Conservation (phyloP, 2,113 vertebrate species). For the Rhodinocichla rosea region DNA sequence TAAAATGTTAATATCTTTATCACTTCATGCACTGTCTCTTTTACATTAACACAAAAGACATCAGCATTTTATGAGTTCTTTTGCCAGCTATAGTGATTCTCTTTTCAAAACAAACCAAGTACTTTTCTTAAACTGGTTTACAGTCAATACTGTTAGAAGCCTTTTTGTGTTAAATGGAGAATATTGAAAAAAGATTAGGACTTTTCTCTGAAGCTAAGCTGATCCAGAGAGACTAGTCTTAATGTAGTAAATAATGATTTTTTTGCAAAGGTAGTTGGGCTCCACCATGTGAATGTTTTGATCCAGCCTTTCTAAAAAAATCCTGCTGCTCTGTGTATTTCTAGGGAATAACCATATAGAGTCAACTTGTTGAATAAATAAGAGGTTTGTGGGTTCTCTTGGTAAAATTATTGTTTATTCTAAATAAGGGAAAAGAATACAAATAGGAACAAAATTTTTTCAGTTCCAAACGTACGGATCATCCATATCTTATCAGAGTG, state of each 20-base stretch:
- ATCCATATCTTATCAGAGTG: neutral
- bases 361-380: neutral
- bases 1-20: neutral
- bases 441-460: neutral
- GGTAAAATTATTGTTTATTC: neutral
- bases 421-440: neutral
- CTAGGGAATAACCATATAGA: neutral
- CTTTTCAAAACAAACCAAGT: neutral
- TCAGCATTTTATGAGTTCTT: neutral
- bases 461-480: neutral
- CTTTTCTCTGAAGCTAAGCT: neutral
- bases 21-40: neutral
- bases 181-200: neutral
- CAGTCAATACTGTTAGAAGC: neutral
- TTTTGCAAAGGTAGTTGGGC: neutral
- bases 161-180: neutral
- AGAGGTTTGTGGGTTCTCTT: neutral
- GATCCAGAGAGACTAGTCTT: neutral
- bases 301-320: neutral
- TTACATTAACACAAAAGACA: neutral
- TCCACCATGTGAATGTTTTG: neutral
- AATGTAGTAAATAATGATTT: neutral
- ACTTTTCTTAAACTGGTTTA: neutral
- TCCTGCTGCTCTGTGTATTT: neutral
- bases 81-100: neutral